Evolutionary conservation across 2,797 vertebrate species (phyloP).

Genomic region (Botia kubotai): DNA sequence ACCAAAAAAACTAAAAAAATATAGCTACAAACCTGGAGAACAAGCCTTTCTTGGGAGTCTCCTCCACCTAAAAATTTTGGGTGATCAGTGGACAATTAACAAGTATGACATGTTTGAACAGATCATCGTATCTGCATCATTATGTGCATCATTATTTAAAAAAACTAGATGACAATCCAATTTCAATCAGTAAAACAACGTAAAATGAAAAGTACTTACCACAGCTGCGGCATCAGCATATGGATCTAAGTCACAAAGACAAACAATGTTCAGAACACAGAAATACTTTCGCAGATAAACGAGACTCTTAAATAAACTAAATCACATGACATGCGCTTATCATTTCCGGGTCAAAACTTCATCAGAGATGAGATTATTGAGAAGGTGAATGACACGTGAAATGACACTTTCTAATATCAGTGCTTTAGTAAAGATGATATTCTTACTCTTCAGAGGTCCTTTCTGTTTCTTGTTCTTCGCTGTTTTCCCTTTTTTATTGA

Average conservation of each 20-base stretch:
- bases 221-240: slow-evolving; percentile 69
- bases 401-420: background rate
- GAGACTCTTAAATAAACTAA: slow-evolving; percentile 18
- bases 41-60: slow-evolving; percentile 67
- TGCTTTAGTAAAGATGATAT: background rate
- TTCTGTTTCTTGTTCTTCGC: slow-evolving; percentile 66
- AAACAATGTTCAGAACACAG: slow-evolving; percentile 12
- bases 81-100: slow-evolving; percentile 48
- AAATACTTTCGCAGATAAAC: background rate
- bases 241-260: slow-evolving; percentile 72
- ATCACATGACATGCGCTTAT: slow-evolving; percentile 19
- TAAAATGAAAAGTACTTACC: slow-evolving; percentile 57
- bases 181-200: slow-evolving; percentile 60
- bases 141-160: slow-evolving; percentile 43
- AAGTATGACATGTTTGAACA: slow-evolving; percentile 37
- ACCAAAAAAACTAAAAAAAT: background rate
- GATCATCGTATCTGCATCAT: background rate
- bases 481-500: slow-evolving; percentile 70
- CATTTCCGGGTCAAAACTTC: background rate
- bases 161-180: background rate
- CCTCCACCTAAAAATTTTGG: slow-evolving; percentile 68
- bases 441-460: slow-evolving; percentile 76
- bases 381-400: background rate
- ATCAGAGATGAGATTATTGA: slow-evolving; percentile 20
- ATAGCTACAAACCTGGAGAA: slow-evolving; percentile 72